Percentiles rank a stretch among this genome's conserved stretches.
Evolutionary conservation across 2,797 vertebrate species (phyloP).

Genomic region (Falco columbarius): DNA sequence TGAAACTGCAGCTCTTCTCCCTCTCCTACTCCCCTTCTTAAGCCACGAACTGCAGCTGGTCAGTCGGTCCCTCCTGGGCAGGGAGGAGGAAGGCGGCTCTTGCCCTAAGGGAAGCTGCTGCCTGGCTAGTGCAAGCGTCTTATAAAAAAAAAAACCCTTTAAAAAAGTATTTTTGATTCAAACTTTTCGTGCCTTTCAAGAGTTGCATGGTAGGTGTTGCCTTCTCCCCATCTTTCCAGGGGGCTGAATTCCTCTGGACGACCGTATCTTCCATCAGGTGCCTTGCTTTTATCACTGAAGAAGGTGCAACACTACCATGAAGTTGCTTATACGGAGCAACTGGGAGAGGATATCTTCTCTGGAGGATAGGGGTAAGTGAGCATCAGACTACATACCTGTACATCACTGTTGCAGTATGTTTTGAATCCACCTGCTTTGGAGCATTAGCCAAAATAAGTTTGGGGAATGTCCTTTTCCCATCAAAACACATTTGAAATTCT

Average conservation of each 20-base stretch:
- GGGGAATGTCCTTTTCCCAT: not conserved
- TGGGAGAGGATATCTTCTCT: not conserved
- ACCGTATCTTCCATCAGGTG: not conserved
- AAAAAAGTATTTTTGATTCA: not conserved
- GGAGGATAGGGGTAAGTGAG: not conserved
- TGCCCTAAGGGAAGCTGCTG: not conserved
- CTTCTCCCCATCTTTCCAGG: not conserved
- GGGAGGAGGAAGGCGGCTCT: not conserved
- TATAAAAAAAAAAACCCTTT: not conserved
- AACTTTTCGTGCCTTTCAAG: not conserved
- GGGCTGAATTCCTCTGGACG: not conserved
- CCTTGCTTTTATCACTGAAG: not conserved
- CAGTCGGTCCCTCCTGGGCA: not conserved
- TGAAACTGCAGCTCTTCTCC: not conserved
- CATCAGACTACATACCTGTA: not conserved
- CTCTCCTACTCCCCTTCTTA: not conserved
- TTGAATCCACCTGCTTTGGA: not conserved
- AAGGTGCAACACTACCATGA: not conserved
- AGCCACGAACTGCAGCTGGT: not conserved
- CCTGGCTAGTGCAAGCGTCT: not conserved
- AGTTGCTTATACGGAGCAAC: not conserved
- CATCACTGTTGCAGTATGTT: not conserved
- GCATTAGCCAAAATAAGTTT: not conserved
- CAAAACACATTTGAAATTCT: not conserved
- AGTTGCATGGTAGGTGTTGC: not conserved